Evolutionary conservation across 2,113 vertebrate genomes (phyloP).

Genomic region (Sterrhoptilus dennistouni): DNA sequence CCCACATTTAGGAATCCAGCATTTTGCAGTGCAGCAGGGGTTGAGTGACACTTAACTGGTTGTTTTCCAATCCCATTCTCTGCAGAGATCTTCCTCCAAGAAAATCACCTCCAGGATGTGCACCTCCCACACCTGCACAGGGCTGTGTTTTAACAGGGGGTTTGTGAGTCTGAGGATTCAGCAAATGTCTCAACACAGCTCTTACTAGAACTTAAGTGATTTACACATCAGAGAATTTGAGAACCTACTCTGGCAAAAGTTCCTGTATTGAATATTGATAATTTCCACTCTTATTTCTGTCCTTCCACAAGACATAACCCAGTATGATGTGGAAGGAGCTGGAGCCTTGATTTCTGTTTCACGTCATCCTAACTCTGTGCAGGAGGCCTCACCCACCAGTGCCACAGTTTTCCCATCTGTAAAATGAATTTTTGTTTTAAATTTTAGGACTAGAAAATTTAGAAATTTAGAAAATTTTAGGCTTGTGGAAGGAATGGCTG

Average conservation of each 20-base stretch:
- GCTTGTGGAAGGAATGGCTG: background rate
- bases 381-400: background rate
- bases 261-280: background rate
- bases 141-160: background rate
- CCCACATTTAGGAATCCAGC: constrained; percentile 58
- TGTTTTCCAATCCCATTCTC: background rate
- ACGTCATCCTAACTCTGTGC: background rate
- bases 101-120: too few relatives aligned
- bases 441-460: background rate
- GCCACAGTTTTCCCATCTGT: background rate
- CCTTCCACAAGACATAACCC: background rate
- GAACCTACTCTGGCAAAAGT: background rate
- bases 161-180: background rate
- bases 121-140: background rate
- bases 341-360: background rate
- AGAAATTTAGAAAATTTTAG: background rate
- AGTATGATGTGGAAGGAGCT: background rate
- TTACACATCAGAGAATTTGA: background rate
- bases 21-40: background rate
- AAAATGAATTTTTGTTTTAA: background rate
- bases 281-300: background rate
- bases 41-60: background rate
- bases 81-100: background rate
- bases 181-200: background rate
- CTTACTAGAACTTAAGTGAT: background rate